Conservation (phyloP, 1,140 invertebrate genomes). For the Leptestheria dahalacensis region DNA sequence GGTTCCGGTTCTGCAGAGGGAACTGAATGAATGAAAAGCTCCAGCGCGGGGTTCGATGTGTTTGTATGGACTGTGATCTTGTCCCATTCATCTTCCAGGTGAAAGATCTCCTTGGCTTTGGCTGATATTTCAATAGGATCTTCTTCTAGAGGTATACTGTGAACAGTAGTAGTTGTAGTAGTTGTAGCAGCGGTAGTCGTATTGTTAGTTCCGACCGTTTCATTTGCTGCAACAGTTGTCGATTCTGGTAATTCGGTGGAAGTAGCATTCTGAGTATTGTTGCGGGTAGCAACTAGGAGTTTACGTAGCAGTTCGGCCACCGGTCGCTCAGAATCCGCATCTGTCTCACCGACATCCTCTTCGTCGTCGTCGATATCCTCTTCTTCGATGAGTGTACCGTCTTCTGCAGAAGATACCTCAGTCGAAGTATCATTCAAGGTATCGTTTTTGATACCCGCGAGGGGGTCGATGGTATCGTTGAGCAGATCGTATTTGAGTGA, state of each 20-base stretch:
- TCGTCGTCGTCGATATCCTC: constrained; percentile 5
- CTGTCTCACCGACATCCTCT: too few relatives aligned
- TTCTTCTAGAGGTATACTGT: not conserved
- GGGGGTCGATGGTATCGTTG: not conserved
- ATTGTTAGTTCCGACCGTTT: not conserved
- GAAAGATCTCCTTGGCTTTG: not conserved
- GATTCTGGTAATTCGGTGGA: not conserved
- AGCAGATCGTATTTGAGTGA: too few relatives aligned
- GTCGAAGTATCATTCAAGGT: too few relatives aligned
- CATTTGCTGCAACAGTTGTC: not conserved
- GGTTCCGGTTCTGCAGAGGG: not conserved
- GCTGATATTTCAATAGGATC: not conserved
- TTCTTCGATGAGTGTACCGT: not conserved
- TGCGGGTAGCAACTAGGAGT: constrained; percentile 15
- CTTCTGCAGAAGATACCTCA: constrained; percentile 1
- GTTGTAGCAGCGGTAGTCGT: not conserved
- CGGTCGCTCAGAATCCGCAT: constrained; percentile 7
- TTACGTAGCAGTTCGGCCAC: constrained; percentile 14
- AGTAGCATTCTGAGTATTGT: constrained; percentile 5
- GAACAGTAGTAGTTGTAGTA: not conserved
- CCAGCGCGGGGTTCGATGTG: not conserved
- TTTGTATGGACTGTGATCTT: not conserved
- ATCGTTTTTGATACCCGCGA: not conserved
- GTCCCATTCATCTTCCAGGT: not conserved
- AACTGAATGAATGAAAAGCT: not conserved